Conservation (phyloP, 2,888 invertebrate genomes). For the Xestia rhomboidea region DNA sequence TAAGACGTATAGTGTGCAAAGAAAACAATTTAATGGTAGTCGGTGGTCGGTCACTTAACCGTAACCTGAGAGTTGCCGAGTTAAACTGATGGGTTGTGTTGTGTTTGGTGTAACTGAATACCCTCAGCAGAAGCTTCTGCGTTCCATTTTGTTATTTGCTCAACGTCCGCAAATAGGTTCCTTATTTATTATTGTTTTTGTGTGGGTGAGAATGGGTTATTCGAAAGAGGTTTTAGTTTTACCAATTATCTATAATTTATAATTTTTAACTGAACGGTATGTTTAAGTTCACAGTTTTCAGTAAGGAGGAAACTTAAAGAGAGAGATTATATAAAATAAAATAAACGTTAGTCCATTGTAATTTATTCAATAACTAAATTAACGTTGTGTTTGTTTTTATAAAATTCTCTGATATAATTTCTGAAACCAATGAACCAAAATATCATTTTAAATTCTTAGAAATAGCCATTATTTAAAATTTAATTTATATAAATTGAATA, state of each 20-base stretch:
- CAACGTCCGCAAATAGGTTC: slow-evolving; percentile 73
- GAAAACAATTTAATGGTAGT: slow-evolving; percentile 88
- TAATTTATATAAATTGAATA: background rate
- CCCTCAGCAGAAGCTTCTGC: slow-evolving; percentile 83
- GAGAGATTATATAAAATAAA: background rate
- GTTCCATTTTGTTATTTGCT: slow-evolving; percentile 82
- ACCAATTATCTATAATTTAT: background rate
- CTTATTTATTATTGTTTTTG: slow-evolving; percentile 43
- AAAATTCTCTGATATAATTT: background rate
- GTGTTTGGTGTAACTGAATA: slow-evolving; percentile 87
- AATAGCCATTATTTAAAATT: background rate
- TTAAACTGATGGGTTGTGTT: slow-evolving; percentile 84
- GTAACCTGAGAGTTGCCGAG: slow-evolving; percentile 80
- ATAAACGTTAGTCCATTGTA: background rate
- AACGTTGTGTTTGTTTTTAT: background rate
- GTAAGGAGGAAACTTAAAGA: too few species aligned
- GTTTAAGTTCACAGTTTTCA: too few species aligned
- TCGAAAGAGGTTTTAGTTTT: slow-evolving; percentile 21
- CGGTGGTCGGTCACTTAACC: slow-evolving; percentile 88
- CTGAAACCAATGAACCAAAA: background rate
- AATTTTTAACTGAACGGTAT: background rate
- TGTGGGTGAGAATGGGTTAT: slow-evolving; percentile 34
- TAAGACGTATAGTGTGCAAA: slow-evolving; percentile 76
- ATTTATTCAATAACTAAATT: background rate
- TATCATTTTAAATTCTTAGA: background rate